These are phyloP conservation scores for Loriculus beryllinus DNA, from an alignment of 2,797 vertebrate genomes.

Conservation along the genomic window DNA sequence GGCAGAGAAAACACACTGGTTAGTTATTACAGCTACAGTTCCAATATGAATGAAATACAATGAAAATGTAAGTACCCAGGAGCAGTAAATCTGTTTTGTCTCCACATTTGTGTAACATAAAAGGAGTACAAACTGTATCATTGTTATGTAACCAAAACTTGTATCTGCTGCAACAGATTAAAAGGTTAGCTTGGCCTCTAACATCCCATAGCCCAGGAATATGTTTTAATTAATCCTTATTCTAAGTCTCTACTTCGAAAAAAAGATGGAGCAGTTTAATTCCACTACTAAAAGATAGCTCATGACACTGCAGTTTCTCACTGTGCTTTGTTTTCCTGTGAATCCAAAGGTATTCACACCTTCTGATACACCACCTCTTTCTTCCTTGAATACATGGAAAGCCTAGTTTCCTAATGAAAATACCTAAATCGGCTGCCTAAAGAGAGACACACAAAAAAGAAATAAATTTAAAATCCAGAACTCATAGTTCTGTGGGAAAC, in stretches of 20 bases:
- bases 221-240: neutral
- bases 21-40: neutral
- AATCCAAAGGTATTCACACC: neutral
- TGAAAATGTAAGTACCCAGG: neutral
- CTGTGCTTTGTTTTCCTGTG: neutral
- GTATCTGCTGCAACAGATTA: neutral
- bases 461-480: neutral
- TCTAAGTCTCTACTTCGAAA: neutral
- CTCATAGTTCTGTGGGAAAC: neutral
- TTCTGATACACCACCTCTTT: neutral
- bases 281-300: neutral
- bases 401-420: neutral
- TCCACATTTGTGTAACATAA: neutral
- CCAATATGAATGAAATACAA: neutral
- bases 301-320: neutral
- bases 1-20: neutral
- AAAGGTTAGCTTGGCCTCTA: neutral
- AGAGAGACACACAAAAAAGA: neutral
- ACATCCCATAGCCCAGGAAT: neutral
- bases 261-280: neutral
- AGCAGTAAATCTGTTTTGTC: neutral
- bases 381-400: neutral
- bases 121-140: neutral
- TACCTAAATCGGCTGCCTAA: neutral
- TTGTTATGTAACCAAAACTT: neutral